Evolutionary conservation across 2,888 invertebrate genomes (phyloP), one percentile per base, ranked within the genome.

Genomic region (Noctua comes): DNA sequence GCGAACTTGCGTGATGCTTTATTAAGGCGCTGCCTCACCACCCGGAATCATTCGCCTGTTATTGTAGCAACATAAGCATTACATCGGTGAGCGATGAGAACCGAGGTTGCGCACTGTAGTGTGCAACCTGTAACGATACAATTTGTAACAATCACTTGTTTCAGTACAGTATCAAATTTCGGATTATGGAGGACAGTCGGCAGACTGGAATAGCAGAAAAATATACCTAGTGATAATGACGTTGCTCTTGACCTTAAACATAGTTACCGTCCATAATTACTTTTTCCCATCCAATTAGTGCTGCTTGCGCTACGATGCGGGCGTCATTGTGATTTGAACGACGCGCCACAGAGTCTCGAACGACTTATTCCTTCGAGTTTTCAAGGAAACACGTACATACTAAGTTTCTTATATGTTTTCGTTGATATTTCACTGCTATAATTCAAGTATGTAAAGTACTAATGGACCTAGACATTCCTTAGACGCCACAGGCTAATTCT

Each of bases 241-340:
- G 43, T 31, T 71, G 48, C 57, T 71, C 77, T 76, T 84, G 74
- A 81, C 77, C 79, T 84, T 86, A 73, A 80, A 69, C 76, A 74
- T 69, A 77, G 57, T 73, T 82, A 73, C 73, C 75, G 80, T 72
- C 57, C 69, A 77, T 77, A 84, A 85, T 87, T 79, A 82, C 77
- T 82, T 86, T 71, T 73, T 40, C 68, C 62, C 76, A 64, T 84
- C 77, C 77, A 86, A 86, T 86, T 86, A 79, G 82, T 76, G 77
- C 76, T 79, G 64, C 74, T 82, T 84, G 68, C 79, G 66, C 71
- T 73, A 79, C 59, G 36, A 84, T 86, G 84, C 87, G 86, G 86
- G 84, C 62, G 73, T 77, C 75, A 86, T 86, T 86, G 87, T 86
- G 75, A 79, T 79, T 79, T 57, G 70, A 75, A 79, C 46, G 46